Conservation (phyloP, 2,113 vertebrate genomes). For the Oryzias celebensis region DNA sequence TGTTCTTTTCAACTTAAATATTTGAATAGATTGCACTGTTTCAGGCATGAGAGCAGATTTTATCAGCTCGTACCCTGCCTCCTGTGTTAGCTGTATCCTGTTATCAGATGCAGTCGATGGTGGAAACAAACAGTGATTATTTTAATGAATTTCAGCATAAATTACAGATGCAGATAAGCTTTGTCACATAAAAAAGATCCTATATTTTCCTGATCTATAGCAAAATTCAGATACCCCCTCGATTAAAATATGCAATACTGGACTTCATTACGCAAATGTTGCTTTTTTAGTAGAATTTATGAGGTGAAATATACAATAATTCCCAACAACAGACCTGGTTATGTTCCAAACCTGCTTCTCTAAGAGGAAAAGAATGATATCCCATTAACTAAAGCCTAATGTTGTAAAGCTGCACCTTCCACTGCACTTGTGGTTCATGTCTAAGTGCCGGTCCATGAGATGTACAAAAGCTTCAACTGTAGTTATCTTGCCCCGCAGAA, state of each 20-base stretch:
- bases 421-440: conserved; percentile 37
- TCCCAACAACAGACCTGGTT: not conserved
- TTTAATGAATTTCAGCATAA: not conserved
- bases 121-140: conserved; percentile 8
- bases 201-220: no score
- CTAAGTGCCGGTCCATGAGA: conserved; percentile 26
- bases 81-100: conserved; percentile 11
- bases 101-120: conserved; percentile 27
- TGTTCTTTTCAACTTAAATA: not conserved
- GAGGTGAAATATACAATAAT: not conserved
- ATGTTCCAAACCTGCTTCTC: not conserved
- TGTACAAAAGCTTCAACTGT: conserved; percentile 36
- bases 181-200: not conserved
- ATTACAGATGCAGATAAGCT: conserved; percentile 25
- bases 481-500: conserved; percentile 46
- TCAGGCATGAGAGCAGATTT: conserved; percentile 21
- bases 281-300: no score
- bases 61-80: conserved; percentile 10
- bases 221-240: no score
- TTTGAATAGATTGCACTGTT: conserved; percentile 32
- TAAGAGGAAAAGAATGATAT: not conserved
- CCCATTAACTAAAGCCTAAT: not conserved
- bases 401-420: conserved; percentile 1
- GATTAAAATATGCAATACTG: no score
- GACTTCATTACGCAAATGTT: no score